Base-by-base conservation (phyloP, 2,888 invertebrate species). In the Aphodius sticticus region DNA sequence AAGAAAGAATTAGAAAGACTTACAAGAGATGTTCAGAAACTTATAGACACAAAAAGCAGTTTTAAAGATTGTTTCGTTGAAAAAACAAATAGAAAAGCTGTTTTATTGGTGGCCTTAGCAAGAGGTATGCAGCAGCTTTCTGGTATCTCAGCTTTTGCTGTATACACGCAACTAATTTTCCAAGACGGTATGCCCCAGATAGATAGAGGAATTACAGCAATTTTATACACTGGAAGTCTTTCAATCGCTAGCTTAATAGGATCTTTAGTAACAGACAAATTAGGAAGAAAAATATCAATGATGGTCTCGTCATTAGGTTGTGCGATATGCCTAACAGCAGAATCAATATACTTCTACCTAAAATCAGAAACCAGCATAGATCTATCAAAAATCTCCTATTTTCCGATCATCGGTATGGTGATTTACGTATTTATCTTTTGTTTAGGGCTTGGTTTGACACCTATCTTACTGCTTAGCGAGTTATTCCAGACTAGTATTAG, bases 161-260 rank as follows among this genome's bases (percentile, higher is more conserved):
- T 85, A 14, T 87, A 88, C 77, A 82, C 85, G 1, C 87, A 88
- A 79, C 82, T 82, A 26, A 86, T 89, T 77, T 89, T 89, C 77
- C 83, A 84, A 76, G 85, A 86, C 85, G 85, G 87, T 12, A 88
- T 87, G 26, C 86, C 86, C 2, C 81, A 84, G 70, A 78, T 88
- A 6, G 84, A 85, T 1, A 83, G 87, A 12, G 85, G 84, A 78
- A 82, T 83, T 7, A 85, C 87, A 2, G 83, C 87, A 1, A 87
- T 87, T 12, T 84, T 87, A n/a, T 86, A 85, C 69, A 83, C 84
- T 3, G 77, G 83, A 1, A 76, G 81, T 16, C 79, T 84, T 69
- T 71, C 81, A 7, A 35, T 81, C 1, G 14, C 69, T 0, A 76
- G 74, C 35, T 75, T 78, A 69, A 53, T 80, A 16, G 82, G 82